Evolutionary conservation across 1,140 invertebrate genomes (phyloP).

Genomic region (Drosophila sproati): DNA sequence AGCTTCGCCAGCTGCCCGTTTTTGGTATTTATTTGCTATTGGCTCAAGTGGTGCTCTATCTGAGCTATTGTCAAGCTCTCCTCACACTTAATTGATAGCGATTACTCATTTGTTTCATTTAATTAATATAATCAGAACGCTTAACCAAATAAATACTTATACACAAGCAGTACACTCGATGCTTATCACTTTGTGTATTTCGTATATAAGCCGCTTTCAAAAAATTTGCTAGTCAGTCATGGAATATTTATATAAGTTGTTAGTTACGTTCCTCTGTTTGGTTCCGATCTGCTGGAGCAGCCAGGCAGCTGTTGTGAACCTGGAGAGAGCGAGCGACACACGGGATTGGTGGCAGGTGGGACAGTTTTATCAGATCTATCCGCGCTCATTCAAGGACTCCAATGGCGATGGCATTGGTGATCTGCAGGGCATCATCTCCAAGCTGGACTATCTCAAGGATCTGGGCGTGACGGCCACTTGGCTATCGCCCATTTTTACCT

Average conservation of each 20-base stretch:
- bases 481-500: conserved; percentile 90
- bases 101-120: conserved; percentile 15
- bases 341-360: conserved; percentile 89
- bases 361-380: conserved; percentile 90
- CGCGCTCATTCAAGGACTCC: conserved; percentile 89
- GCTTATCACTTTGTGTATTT: conserved; percentile 22
- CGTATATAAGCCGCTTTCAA: conserved; percentile 44
- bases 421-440: conserved; percentile 85
- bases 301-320: conserved; percentile 40
- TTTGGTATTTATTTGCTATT: conserved; percentile 49
- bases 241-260: conserved; percentile 38
- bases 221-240: conserved; percentile 46
- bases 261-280: conserved; percentile 33
- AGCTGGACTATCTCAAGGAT: conserved; percentile 86
- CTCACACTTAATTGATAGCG: conserved; percentile 15
- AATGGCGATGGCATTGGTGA: conserved; percentile 90
- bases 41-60: conserved; percentile 69
- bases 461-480: conserved; percentile 87
- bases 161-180: conserved; percentile 41
- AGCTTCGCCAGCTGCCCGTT: conserved; percentile 41
- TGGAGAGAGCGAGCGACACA: conserved; percentile 31
- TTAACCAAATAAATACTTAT: conserved; percentile 21
- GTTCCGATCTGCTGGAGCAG: conserved; percentile 20
- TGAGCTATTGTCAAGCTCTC: conserved; percentile 41
- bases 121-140: conserved; percentile 2